Base-by-base conservation (phyloP, 2,797 vertebrate genomes). In the Gallinago solitaria region DNA sequence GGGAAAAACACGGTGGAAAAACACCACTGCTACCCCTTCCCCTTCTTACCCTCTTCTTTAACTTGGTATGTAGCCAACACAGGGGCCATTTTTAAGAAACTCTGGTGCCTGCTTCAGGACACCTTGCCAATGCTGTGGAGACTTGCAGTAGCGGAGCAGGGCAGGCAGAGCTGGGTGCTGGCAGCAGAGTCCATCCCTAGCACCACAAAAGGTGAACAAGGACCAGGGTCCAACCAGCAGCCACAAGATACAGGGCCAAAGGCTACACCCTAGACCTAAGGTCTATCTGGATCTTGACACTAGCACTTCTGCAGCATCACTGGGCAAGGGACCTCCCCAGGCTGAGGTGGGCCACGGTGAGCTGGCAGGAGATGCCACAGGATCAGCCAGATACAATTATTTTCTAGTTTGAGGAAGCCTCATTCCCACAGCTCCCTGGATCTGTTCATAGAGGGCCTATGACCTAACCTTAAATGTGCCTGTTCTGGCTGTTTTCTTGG, bases 221-320 rank as follows among this genome's bases (percentile, higher is more conserved):
- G 28, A 5, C 23, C 15, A 51, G 6, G 35, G n/a, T 30, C 33
- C 45, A 59, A 15, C 20, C 74, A 79, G 19, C 23, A 64, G 8
- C 33, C 70, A 43, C 12, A 53, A 32, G 8, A 80, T 45, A 60
- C 25, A 25, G 8, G 16, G 45, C 2, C 33, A 64, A 33, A 76
- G 33, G 15, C 50, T 80, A 39, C 23, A 47, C 30, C n/a, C 21
- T 12, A 35, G 27, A 39, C 33, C 47, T 39, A 28, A 39, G n/a
- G 10, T 39, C 24, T 73, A 5, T 6, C n/a, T 37, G 47, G 13
- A 5, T n/a, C 30, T 74, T 74, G 67, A n/a, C 13, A 51, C 16
- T 13, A 41, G 15, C 48, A 27, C 24, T 57, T 35, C 25, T 12
- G 5, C 13, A 20, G n/a, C 14, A 15, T 37, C 0, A 0, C 1